Base-by-base conservation (phyloP, 2,797 vertebrate species). In the Aeoliscus strigatus region DNA sequence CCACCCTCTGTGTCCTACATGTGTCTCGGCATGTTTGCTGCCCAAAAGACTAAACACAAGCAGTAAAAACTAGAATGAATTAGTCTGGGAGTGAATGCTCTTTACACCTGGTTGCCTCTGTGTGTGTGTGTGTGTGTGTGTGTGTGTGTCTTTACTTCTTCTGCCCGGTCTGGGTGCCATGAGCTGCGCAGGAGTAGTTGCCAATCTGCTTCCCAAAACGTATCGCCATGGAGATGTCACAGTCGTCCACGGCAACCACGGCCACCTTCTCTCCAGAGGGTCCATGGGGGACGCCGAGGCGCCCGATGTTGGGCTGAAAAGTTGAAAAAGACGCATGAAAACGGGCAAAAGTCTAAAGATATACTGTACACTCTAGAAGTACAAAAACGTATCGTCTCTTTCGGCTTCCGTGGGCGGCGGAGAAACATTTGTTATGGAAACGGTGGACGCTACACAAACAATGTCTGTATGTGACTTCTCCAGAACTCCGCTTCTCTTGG, bases 201-300 rank as follows among this genome's bases (percentile, higher is more conserved):
- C 93, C 91, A 1, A 97, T 88, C 39, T 90, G 79, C 70, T 43
- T 86, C 26, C 96, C 92, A 0, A 98, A 99, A 46, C 91, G 91
- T 49, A 97, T 89, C 0, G 96, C 93, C 88, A 99, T 90, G 3
- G 96, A 90, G 0, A 94, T 94, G 76, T 99, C 96, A 49, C 96
- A 99, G 79, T 94, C 91, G 0, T 98, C 96, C 54, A 99, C 93
- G 0, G 94, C 93, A 14, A 99, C 94, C 58, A 98, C 91, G 0
- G 95, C 95, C 75, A 99, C 93, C 77, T 99, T 99, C 70, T 99
- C 95, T 15, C 91, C 92, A 0, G 96, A 99, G 0, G 95, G 96
- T n/a, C 96, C 95, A 0, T 96, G 93, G 17, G 94, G 92, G 73
- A 94, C 84, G 38, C 96, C 96, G 27, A 94, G 77, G 7, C 91